These are phyloP conservation scores for Nannobrachium achirus DNA, from an alignment of 2,113 vertebrate species.

Conservation along the genomic window DNA sequence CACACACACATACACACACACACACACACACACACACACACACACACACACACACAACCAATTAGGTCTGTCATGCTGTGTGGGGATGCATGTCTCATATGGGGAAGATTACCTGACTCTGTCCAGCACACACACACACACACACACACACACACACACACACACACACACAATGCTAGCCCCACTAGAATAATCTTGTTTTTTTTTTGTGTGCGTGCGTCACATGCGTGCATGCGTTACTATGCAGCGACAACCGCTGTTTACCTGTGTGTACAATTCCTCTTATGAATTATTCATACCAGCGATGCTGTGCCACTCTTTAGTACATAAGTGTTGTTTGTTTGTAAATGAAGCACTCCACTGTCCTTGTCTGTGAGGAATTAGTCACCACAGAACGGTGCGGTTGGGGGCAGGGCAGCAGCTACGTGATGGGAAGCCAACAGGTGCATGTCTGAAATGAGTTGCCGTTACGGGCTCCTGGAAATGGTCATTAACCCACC, in stretches of 20 bases:
- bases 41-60: too few species aligned
- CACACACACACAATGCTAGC: constrained; percentile 11
- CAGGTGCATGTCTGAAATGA: constrained; percentile 44
- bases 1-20: too few species aligned
- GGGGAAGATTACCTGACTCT: constrained; percentile 41
- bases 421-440: constrained; percentile 39
- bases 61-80: constrained; percentile 14
- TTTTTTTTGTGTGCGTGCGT: constrained; percentile 9
- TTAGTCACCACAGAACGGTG: constrained; percentile 41
- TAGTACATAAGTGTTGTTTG: constrained; percentile 69
- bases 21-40: too few species aligned
- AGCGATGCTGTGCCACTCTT: constrained; percentile 54
- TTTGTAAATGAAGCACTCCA: constrained; percentile 68
- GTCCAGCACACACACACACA: constrained; percentile 13
- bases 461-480: not conserved
- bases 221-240: constrained; percentile 16
- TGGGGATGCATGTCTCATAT: constrained; percentile 31
- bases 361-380: constrained; percentile 44
- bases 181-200: constrained; percentile 31
- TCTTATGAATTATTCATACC: constrained; percentile 72
- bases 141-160: not conserved
- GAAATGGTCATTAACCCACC: not conserved
- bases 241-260: not conserved
- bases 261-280: constrained; percentile 22
- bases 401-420: constrained; percentile 23